These are phyloP conservation scores for Gallinago paraguaiae DNA, from an alignment of 2,113 vertebrate species.

Conservation along the genomic window DNA sequence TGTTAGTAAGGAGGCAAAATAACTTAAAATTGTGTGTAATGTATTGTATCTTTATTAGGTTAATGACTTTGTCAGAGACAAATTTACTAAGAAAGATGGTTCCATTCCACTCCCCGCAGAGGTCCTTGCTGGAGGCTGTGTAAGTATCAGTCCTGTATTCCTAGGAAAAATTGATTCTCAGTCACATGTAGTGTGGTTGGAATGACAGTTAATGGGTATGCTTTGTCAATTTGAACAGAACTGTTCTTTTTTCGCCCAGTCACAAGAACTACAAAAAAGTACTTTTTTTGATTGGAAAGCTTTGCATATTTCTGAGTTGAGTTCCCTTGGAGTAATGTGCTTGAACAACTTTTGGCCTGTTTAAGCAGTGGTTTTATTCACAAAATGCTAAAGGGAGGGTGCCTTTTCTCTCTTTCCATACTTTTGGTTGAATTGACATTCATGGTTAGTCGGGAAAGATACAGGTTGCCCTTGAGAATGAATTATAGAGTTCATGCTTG, in stretches of 20 bases:
- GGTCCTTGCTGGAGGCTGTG: conserved; percentile 90
- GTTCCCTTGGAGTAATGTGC: not conserved
- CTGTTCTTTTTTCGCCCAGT: not conserved
- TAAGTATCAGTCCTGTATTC: conserved; percentile 74
- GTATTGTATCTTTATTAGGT: conserved; percentile 79
- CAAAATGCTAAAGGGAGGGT: not conserved
- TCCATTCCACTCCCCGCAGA: conserved; percentile 87
- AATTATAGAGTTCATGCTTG: not conserved
- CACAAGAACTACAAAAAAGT: not conserved
- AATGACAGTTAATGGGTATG: not conserved
- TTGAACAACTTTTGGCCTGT: not conserved
- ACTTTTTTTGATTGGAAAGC: not conserved
- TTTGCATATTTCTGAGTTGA: not conserved
- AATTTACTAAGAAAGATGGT: conserved; percentile 87
- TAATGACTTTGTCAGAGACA: conserved; percentile 97
- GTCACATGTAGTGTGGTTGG: not conserved
- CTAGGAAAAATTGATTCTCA: not conserved
- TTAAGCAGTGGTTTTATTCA: not conserved
- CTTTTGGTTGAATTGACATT: not conserved
- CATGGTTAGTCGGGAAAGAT: not conserved
- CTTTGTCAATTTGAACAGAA: not conserved
- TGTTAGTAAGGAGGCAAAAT: conserved; percentile 21
- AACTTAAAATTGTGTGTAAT: conserved; percentile 29
- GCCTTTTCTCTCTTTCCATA: not conserved
- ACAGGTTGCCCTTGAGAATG: not conserved